These are phyloP conservation scores for Drosophila diplacantha DNA, from an alignment of 2,888 invertebrate genomes.

Conservation along the genomic window DNA sequence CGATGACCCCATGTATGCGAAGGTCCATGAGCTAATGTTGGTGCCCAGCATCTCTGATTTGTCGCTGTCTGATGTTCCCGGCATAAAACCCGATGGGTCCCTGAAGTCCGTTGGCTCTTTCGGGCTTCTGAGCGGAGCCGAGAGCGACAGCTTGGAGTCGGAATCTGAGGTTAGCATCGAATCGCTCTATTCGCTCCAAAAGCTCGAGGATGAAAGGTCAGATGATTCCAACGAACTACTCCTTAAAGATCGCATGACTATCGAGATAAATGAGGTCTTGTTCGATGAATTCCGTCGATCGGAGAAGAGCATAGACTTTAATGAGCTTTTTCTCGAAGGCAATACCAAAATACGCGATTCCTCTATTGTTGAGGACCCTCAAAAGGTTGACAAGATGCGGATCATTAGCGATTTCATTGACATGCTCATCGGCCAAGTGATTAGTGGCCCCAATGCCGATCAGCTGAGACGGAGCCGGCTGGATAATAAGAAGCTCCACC, in stretches of 20 bases:
- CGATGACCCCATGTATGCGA: background rate
- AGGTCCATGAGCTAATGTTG: constrained; percentile 9
- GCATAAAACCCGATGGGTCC: rapidly evolving
- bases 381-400: rapidly evolving
- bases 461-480: constrained; percentile 39
- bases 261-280: background rate
- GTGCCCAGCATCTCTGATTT: constrained; percentile 16
- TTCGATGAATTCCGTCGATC: background rate
- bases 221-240: background rate
- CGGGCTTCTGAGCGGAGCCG: rapidly evolving
- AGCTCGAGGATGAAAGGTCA: rapidly evolving
- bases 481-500: constrained; percentile 52
- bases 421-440: background rate
- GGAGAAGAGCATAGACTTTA: background rate
- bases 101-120: background rate
- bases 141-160: background rate
- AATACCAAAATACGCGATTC: background rate
- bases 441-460: background rate
- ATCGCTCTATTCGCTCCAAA: background rate
- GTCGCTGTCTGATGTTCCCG: background rate
- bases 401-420: background rate
- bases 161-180: background rate
- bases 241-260: background rate
- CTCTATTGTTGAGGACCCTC: background rate
- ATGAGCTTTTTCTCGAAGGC: background rate